Conservation (phyloP, 2,113 vertebrate genomes). For the Grantiella picta region DNA sequence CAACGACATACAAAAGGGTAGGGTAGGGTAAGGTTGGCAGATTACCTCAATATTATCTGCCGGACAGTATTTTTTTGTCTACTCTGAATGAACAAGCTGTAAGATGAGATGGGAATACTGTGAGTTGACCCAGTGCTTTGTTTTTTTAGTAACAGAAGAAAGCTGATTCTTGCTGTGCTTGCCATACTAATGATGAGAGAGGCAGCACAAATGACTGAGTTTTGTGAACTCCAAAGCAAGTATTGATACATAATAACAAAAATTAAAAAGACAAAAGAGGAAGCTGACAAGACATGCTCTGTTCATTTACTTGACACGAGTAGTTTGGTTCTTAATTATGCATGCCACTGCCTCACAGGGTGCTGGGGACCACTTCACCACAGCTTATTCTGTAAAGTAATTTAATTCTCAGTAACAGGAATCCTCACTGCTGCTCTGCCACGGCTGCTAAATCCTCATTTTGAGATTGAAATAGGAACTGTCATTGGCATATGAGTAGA, state of each 20-base stretch:
- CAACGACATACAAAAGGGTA: neutral
- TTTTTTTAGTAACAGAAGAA: neutral
- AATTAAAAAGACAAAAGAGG: neutral
- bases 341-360: conserved; percentile 10
- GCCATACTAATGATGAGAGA: neutral
- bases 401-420: conserved; percentile 42
- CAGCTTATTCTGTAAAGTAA: conserved; percentile 17
- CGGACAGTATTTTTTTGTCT: neutral
- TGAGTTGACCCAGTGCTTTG: neutral
- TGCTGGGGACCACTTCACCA: neutral
- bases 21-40: neutral
- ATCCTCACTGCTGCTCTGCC: neutral
- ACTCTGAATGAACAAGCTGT: neutral
- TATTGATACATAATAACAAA: neutral
- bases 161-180: neutral
- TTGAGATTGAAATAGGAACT: neutral
- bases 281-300: conserved; percentile 14
- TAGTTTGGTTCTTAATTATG: conserved; percentile 54
- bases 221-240: conserved; percentile 1
- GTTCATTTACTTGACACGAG: conserved; percentile 19
- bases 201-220: neutral
- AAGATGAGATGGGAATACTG: neutral
- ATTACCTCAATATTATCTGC: neutral
- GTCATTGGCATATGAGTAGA: neutral
- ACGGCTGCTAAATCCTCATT: neutral